Base-by-base conservation (phyloP, 1,140 invertebrate species). In the Mylabris phalerata region DNA sequence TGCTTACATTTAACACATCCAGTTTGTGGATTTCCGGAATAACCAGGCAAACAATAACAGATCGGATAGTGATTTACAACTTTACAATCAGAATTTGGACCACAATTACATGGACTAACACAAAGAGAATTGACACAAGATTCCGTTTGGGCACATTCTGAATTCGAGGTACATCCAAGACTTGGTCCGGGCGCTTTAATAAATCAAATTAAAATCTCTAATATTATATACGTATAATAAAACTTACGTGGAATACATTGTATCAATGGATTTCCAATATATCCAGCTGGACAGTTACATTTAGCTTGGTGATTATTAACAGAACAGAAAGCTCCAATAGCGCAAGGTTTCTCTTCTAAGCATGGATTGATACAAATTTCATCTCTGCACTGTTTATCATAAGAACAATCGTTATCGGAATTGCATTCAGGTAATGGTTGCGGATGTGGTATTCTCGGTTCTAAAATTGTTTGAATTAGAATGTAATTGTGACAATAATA, bases 61-160 rank as follows among this genome's bases (percentile, higher is more conserved):
- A 86, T 83, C 38, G 90, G 88, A 75, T 90, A 88, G 68, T 94
- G 91, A 72, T 89, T 84, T 46, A 80, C 75, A 1, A 93, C 88
- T 54, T 76, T 77, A 71, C 92, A 95, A 62, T 89, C 84, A 2
- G 90, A 84, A 69, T 93, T 85, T 1, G 80, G 75, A 42, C 91
- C 92, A 68, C 92, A 94, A 56, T 89, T 86, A 63, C 92, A 94
- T 0, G 92, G 91, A 69, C 83, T 88, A 4, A 87, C 81, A 70
- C 92, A 94, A 6, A 80, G 74, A 44, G 80, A 77, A 62, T 92
- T 91, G 38, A 91, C 80, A 69, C 91, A 94, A 3, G 90, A 84
- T 73, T 92, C 85, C 13, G 85, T 84, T 41, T 82, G 71, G 13
- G 84, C 80, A 72, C 92, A 95, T 48, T 93, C 90, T 2, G 82